A percentile compares a stretch with the other conserved stretches of the same genome.
Conservation (phyloP, 2,797 vertebrate species). For the Microtus agrestis region DNA sequence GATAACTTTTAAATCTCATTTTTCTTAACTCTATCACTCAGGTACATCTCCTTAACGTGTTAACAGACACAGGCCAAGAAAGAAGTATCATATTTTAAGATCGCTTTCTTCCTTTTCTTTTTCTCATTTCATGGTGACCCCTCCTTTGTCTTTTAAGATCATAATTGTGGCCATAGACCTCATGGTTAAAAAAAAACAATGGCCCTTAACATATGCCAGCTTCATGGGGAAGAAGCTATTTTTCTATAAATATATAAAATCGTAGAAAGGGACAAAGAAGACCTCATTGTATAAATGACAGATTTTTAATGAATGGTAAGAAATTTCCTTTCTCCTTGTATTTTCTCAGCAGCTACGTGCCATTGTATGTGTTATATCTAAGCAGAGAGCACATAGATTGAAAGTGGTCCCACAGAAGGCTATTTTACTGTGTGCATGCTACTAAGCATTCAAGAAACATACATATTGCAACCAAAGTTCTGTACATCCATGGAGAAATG, state of each 20-base stretch:
- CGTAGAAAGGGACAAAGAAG: background rate
- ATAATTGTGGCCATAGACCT: background rate
- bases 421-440: background rate
- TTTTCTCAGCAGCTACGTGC: slow-evolving; percentile 5
- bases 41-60: background rate
- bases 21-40: background rate
- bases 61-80: background rate
- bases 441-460: background rate
- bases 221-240: background rate
- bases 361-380: background rate
- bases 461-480: background rate
- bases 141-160: background rate
- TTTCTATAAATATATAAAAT: background rate
- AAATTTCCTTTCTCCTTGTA: slow-evolving; percentile 39
- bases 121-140: background rate
- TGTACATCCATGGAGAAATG: background rate
- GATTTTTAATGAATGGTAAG: background rate
- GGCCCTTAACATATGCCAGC: background rate
- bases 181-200: background rate
- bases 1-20: background rate
- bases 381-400: background rate
- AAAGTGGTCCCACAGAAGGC: background rate
- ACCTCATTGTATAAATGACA: background rate
- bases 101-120: background rate
- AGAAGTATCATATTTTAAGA: background rate